A percentile compares a stretch with the other conserved stretches of the same genome.
Conservation (phyloP, 2,888 invertebrate genomes). For the Blastobasis lacticolella region DNA sequence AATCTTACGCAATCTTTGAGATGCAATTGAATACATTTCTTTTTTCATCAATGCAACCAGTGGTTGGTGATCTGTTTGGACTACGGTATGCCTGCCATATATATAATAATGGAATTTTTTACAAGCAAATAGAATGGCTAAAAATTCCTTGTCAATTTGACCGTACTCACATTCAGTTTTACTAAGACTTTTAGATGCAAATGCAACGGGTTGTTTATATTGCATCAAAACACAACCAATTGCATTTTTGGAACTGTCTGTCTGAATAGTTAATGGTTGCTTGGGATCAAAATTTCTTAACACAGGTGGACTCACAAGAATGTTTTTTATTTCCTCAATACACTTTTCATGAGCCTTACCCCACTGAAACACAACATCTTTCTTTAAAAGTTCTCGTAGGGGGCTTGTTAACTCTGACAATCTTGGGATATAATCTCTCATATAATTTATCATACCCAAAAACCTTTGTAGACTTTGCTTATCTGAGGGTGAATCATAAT, state of each 20-base stretch:
- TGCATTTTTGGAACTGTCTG: slow-evolving; percentile 6
- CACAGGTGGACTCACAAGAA: background rate
- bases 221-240: slow-evolving; percentile 7
- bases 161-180: slow-evolving; percentile 1
- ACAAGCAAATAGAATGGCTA: slow-evolving; percentile 1
- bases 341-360: background rate
- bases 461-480: background rate
- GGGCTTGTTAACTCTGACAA: background rate
- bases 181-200: slow-evolving; percentile 2
- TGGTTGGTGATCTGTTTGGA: slow-evolving; percentile 2
- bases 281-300: background rate
- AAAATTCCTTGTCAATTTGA: slow-evolving; percentile 6
- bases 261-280: slow-evolving; percentile 3
- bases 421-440: background rate
- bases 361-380: slow-evolving; percentile 1
- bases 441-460: slow-evolving; percentile 1
- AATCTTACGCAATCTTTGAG: slow-evolving; percentile 4
- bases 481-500: background rate
- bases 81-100: background rate
- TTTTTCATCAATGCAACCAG: slow-evolving; percentile 4
- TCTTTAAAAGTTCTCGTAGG: slow-evolving; percentile 1
- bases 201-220: slow-evolving; percentile 1
- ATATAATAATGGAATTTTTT: slow-evolving; percentile 6
- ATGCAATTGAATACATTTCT: slow-evolving; percentile 3
- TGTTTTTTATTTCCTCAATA: background rate